These are phyloP conservation scores for Pterostichus niger DNA, from an alignment of 2,888 invertebrate genomes.

Conservation along the genomic window DNA sequence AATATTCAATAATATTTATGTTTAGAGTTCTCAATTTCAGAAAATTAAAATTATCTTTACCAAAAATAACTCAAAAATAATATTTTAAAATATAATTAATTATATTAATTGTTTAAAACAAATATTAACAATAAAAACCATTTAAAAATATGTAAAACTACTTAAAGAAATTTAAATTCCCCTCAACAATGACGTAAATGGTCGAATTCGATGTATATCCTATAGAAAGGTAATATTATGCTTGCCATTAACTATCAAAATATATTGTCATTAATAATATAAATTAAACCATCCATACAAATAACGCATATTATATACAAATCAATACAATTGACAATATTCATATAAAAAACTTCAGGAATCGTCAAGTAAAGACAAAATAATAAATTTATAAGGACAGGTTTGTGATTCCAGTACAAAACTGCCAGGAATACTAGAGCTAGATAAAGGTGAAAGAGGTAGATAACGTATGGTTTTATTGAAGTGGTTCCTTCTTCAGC, in stretches of 20 bases:
- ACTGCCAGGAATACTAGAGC: constrained; percentile 13
- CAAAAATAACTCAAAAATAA: too few relatives aligned
- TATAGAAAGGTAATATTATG: background rate
- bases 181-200: too few relatives aligned
- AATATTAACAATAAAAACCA: too few relatives aligned
- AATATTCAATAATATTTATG: too few relatives aligned
- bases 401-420: constrained; percentile 5
- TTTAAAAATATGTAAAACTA: too few relatives aligned
- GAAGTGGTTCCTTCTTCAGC: constrained; percentile 82
- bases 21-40: too few relatives aligned
- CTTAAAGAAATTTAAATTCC: too few relatives aligned
- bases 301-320: constrained; percentile 35
- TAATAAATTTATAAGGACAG: background rate
- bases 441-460: constrained; percentile 46
- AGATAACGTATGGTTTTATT: constrained; percentile 31
- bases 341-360: constrained; percentile 6
- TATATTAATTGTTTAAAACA: too few relatives aligned
- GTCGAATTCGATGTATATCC: too few relatives aligned
- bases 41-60: background rate
- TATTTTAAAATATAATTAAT: too few relatives aligned
- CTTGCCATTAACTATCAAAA: constrained; percentile 28
- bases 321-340: constrained; percentile 24
- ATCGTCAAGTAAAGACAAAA: constrained; percentile 24
- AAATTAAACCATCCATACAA: constrained; percentile 45
- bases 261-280: constrained; percentile 51